A percentile compares a stretch with the other conserved stretches of the same genome.
These are phyloP conservation scores for Smittia sp. DNA, from an alignment of 2,888 invertebrate genomes.

Conservation along the genomic window DNA sequence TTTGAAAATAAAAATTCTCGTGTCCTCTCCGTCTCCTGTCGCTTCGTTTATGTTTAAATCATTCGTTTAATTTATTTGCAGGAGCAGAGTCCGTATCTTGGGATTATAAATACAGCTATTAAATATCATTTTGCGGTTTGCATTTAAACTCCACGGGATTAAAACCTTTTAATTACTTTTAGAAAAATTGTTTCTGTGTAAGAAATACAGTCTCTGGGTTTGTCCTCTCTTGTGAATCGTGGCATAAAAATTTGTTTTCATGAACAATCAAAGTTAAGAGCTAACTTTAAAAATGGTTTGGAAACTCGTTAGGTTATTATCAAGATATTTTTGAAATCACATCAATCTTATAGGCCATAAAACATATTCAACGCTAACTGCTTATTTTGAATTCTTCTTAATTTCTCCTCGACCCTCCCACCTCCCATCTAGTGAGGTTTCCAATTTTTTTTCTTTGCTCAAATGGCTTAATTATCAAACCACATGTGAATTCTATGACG, in stretches of 20 bases:
- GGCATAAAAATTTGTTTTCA: background rate
- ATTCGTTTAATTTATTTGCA: no score
- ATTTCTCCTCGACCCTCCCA: background rate
- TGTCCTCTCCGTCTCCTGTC: no score
- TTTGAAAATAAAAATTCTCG: no score
- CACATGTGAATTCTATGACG: no score
- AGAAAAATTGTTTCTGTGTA: slow-evolving; percentile 37
- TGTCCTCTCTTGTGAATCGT: background rate
- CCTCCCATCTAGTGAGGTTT: background rate
- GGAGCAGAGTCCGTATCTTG: no score
- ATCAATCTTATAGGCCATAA: slow-evolving; percentile 38
- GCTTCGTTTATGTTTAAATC: no score
- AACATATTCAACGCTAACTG: slow-evolving; percentile 31
- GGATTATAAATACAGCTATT: no score
- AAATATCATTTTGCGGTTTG: background rate
- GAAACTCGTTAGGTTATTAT: background rate
- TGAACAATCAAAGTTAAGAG: no score
- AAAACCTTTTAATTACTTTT: slow-evolving; percentile 32
- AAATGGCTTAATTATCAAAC: background rate
- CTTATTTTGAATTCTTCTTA: background rate
- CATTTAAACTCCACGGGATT: slow-evolving; percentile 33
- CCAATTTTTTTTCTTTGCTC: background rate
- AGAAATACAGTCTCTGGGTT: slow-evolving; percentile 40
- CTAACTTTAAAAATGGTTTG: background rate
- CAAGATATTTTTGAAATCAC: slow-evolving; percentile 28